Percentiles rank a stretch among this genome's conserved stretches.
These are phyloP conservation scores for Medauroidea extradentata DNA, from an alignment of 1,140 invertebrate species.

Conservation along the genomic window DNA sequence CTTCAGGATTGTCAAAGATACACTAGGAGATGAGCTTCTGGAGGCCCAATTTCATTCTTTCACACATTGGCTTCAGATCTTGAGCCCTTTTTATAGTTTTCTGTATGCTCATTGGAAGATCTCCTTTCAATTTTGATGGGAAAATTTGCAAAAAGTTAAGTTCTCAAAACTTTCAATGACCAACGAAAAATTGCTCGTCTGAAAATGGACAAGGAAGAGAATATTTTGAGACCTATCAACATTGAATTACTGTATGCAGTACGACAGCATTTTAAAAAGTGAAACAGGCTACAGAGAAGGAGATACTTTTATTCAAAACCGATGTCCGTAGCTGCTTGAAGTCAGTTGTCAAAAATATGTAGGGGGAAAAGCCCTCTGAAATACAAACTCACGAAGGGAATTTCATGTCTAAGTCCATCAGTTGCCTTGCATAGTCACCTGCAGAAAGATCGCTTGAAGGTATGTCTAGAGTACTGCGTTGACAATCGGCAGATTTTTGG, in stretches of 20 bases:
- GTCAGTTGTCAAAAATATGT: background rate
- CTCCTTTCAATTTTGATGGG: background rate
- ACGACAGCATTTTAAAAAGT: slow-evolving; percentile 1
- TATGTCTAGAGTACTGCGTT: too few relatives aligned
- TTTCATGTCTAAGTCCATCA: slow-evolving; percentile 8
- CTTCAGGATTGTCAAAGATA: too few relatives aligned
- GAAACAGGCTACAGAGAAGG: too few relatives aligned
- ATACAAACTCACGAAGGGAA: background rate
- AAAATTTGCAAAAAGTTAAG: background rate
- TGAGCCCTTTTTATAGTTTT: slow-evolving; percentile 16
- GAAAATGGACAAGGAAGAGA: background rate
- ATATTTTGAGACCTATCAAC: background rate
- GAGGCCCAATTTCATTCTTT: too few relatives aligned
- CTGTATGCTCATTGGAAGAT: slow-evolving; percentile 7
- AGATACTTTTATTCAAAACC: too few relatives aligned
- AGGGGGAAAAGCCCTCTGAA: slow-evolving; percentile 8
- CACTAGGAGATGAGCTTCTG: too few relatives aligned
- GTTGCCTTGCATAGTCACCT: background rate
- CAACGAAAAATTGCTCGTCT: background rate
- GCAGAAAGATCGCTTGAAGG: too few relatives aligned
- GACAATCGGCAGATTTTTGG: too few relatives aligned
- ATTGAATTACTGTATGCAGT: slow-evolving; percentile 3
- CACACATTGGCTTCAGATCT: slow-evolving; percentile 4
- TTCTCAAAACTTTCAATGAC: background rate
- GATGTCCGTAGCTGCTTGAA: too few relatives aligned